Base-by-base conservation (phyloP, 2,797 vertebrate species). In the Micrastur ruficollis region DNA sequence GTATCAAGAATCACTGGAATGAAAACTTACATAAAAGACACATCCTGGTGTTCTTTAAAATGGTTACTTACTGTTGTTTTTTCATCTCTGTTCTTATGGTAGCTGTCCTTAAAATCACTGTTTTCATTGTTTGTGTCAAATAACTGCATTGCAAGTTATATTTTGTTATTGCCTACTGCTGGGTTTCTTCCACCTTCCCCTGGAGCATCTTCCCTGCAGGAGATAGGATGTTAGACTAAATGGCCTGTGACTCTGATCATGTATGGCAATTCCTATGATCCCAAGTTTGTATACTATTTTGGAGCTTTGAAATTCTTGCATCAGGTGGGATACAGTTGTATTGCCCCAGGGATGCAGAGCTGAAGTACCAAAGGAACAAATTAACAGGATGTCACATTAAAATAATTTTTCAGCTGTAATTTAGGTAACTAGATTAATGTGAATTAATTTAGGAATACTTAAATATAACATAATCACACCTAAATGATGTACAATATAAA, bases 381-480 rank as follows among this genome's bases (percentile, higher is more conserved):
- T 98, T 97, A 97, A 87, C 93, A 97, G 97, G 95, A 96, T 97
- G 96, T 97, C 95, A 92, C 89, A 97, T 97, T 95, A 95, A 97
- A 97, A 97, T 92, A 96, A 95, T 94, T 97, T 91, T 97, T 98
- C 91, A 96, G n/a, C 91, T 97, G 93, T 82, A 97, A 97, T 97
- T 97, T 97, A 95, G 93, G 68, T 93, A 91, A 89, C 93, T 95
- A 97, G 92, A 97, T 96, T 97, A 97, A 97, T 97, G 93, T 95
- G 83, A 95, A 78, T 92, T 96, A 96, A 96, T 93, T 88, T 97
- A 94, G 94, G 92, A 86, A 97, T 97, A 97, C 86, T 97, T 91
- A 97, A 96, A 96, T 96, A 81, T 96, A 94, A 93, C 93, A 73
- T 92, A 83, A 93, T 94, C 75, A 66, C 68, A 55, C 85, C 31